Base-by-base conservation (phyloP, 2,113 vertebrate species). In the Gymnocephalus cernua region DNA sequence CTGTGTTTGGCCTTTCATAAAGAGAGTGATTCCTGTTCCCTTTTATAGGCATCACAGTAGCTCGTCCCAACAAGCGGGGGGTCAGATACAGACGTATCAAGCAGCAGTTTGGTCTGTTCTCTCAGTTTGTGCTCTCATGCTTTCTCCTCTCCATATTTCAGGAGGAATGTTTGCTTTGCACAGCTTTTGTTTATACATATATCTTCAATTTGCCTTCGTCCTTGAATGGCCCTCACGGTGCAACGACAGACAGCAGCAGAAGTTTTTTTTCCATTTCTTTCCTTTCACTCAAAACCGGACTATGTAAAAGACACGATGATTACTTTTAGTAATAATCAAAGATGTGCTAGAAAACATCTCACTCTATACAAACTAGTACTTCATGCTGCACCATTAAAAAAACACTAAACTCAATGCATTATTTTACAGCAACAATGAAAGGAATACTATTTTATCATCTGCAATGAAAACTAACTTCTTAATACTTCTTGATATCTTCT, bases 11-110 rank as follows among this genome's bases (percentile, higher is more conserved):
- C 35, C 57, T 59, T 44, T 53, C 29, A 74, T 29, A 47, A 51
- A 41, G 66, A 23, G 44, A 21, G 65, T 12, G 3, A 64, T 51
- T 83, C 61, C 50, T 78, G 4, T 82, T 87, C 53, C 81, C 83
- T 83, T 92, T 85, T 89, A 88, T 71, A 82, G 88, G 56, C 84
- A 82, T 80, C 3, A 1, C 57, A n/a, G 47, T 14, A 25, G 78
- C 70, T 72, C 29, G 10, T 77, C 63, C 59, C 25, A 79, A 79
- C 19, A 67, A 74, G 54, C 3, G 11, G 12, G 2, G 57, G 57
- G 44, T 75, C 27, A 29, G 58, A 79, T 54, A 7, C 32, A 38
- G 62, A 62, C 50, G 6, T 21, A 44, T 67, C n/a, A 59, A 48
- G 47, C 63, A 27, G 76, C 32, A 16, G 71, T 14, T 0, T 18